A percentile compares a stretch with the other conserved stretches of the same genome.
Conservation (phyloP, 2,113 vertebrate genomes). For the Axis porcinus region DNA sequence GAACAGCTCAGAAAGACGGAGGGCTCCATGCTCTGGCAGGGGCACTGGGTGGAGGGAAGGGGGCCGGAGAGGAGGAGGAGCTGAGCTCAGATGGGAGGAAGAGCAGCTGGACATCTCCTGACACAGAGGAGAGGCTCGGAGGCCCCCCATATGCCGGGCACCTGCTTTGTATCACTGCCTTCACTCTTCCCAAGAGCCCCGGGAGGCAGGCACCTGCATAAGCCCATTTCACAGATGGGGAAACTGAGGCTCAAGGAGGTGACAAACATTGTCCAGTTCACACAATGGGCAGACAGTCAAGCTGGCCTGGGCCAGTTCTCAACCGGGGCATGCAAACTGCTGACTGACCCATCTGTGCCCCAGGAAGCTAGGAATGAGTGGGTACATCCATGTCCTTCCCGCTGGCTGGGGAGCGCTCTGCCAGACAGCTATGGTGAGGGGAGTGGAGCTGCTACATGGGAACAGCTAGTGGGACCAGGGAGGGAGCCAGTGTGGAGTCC, state of each 20-base stretch:
- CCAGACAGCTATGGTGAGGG: background rate
- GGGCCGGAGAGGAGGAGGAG: background rate
- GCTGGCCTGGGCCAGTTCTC: background rate
- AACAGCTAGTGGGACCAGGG: background rate
- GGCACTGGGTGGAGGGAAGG: background rate
- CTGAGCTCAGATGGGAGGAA: background rate
- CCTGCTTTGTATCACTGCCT: background rate
- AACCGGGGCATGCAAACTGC: background rate
- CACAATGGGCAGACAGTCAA: background rate
- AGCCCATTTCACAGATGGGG: background rate
- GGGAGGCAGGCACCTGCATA: too few species aligned
- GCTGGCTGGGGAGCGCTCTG: background rate
- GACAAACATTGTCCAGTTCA: background rate
- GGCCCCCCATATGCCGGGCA: fast-evolving
- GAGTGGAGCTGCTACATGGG: fast-evolving
- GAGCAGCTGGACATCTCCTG: background rate
- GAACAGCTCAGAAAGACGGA: background rate
- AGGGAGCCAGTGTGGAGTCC: background rate
- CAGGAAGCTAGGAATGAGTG: background rate
- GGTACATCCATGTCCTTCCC: background rate
- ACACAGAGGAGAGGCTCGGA: background rate
- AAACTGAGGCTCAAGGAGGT: background rate
- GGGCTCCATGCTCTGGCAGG: background rate
- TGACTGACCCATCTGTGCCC: background rate
- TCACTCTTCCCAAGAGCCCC: background rate